These are phyloP conservation scores for Atta colombica DNA, from an alignment of 1,140 invertebrate species.

Conservation along the genomic window DNA sequence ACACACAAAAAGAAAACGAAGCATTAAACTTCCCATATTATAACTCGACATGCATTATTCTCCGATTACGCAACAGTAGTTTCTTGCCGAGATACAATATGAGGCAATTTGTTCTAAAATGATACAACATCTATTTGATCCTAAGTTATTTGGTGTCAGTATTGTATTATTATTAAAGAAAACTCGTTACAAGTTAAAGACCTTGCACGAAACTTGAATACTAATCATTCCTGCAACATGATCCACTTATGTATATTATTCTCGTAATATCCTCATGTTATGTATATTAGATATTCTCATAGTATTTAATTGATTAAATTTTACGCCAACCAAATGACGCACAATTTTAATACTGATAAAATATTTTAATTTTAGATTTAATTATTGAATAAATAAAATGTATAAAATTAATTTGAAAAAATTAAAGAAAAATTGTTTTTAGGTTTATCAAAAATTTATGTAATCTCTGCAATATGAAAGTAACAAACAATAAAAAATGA, in stretches of 20 bases:
- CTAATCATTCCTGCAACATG: background rate
- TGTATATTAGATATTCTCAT: no score
- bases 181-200: slow-evolving; percentile 12
- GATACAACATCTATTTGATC: background rate
- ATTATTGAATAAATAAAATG: background rate
- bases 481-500: background rate
- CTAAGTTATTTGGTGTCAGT: background rate
- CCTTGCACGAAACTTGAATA: slow-evolving; percentile 15
- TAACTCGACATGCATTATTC: background rate
- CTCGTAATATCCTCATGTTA: background rate
- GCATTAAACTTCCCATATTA: background rate
- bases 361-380: slow-evolving; percentile 18
- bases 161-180: slow-evolving; percentile 30
- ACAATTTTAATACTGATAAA: background rate
- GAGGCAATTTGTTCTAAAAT: background rate
- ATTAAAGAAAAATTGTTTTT: background rate
- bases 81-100: background rate
- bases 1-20: background rate
- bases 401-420: background rate
- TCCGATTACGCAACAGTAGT: background rate
- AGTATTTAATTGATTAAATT: slow-evolving; percentile 15
- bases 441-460: background rate
- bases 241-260: background rate
- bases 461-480: background rate
- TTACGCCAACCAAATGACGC: background rate